These are phyloP conservation scores for Smutsia gigantea DNA, from an alignment of 2,797 vertebrate species.

Conservation along the genomic window DNA sequence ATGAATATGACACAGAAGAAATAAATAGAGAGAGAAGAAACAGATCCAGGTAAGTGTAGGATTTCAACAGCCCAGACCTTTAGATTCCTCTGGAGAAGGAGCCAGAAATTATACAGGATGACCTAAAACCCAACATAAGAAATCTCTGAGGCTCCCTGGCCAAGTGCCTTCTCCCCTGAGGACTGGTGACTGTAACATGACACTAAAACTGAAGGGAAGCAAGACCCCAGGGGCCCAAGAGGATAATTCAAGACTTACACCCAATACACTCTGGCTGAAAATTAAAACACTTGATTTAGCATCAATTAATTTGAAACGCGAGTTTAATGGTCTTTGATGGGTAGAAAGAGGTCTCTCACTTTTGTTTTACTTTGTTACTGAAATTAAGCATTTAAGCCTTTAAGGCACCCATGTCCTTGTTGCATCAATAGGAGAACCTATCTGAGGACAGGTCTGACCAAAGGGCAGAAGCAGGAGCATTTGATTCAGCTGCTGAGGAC, in stretches of 20 bases:
- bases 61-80: background rate
- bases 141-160: background rate
- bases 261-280: background rate
- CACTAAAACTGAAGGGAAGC: background rate
- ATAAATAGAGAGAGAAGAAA: background rate
- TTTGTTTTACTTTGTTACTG: background rate
- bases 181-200: background rate
- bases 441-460: background rate
- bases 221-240: background rate
- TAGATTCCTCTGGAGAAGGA: background rate
- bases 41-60: background rate
- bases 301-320: background rate
- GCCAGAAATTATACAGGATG: background rate
- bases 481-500: background rate
- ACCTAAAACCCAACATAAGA: background rate
- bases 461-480: background rate
- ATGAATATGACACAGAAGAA: background rate
- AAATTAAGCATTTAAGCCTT: background rate
- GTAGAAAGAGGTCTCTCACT: background rate
- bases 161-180: background rate
- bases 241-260: background rate
- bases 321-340: conserved; percentile 1
- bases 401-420: background rate
- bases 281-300: conserved; percentile 38
- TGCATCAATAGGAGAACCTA: background rate